Percentiles rank a stretch among this genome's conserved stretches.
Conservation (phyloP, 2,888 invertebrate species). For the Ferrisia virgata region DNA sequence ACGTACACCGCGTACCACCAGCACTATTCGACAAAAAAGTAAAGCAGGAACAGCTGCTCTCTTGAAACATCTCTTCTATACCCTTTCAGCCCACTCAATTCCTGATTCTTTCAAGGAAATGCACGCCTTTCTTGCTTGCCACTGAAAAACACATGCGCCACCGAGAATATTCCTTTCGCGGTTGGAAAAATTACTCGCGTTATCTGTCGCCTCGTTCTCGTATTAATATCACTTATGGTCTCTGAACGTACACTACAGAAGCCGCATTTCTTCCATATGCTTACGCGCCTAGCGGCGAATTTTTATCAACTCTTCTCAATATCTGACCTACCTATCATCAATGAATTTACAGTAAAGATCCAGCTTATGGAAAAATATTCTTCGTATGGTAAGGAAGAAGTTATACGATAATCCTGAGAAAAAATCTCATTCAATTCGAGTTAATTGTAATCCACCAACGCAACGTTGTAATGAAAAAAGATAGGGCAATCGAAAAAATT, state of each 20-base stretch:
- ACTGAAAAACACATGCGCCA: conserved; percentile 8
- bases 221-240: not conserved
- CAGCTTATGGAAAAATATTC: no score
- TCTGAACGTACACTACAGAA: not conserved
- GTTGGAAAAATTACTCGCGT: conserved; percentile 7
- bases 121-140: conserved; percentile 15
- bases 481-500: no score
- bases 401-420: no score
- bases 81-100: conserved; percentile 31
- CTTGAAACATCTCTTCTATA: conserved; percentile 25
- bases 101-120: conserved; percentile 27
- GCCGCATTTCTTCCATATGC: not conserved
- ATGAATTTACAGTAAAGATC: no score
- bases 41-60: conserved; percentile 28
- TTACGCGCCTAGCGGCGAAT: no score
- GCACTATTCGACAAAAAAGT: conserved; percentile 21
- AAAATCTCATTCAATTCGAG: no score
- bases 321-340: no score
- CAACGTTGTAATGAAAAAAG: no score
- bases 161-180: not conserved
- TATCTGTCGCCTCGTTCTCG: not conserved
- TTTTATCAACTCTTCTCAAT: no score
- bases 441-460: no score
- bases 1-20: conserved; percentile 12
- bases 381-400: no score